Conservation (phyloP, 2,888 invertebrate genomes). For the Eubasilissa splendida region DNA sequence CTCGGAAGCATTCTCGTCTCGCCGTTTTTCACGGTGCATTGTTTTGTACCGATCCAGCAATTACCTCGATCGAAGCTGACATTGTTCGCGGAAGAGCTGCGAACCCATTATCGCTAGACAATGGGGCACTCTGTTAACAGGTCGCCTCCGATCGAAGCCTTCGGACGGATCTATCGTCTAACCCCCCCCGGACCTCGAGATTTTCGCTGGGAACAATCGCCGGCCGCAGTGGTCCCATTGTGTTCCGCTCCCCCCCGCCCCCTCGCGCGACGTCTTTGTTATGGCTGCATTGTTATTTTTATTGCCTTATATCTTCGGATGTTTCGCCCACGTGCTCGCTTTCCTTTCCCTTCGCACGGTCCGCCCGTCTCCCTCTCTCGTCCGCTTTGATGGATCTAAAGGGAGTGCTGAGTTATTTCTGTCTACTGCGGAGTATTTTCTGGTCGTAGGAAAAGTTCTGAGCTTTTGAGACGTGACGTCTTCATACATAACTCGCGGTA, state of each 20-base stretch:
- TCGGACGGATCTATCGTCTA: background rate
- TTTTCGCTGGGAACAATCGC: constrained; percentile 7
- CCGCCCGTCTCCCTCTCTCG: background rate
- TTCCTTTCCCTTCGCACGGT: constrained; percentile 10
- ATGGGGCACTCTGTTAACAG: background rate
- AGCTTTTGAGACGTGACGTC: constrained; percentile 9
- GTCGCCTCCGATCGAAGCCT: background rate
- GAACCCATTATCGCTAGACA: background rate
- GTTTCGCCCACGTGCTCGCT: constrained; percentile 40
- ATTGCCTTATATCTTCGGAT: constrained; percentile 41
- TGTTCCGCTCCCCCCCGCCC: background rate
- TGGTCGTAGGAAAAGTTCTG: constrained; percentile 19
- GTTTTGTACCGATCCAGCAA: background rate
- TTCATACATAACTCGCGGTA: constrained; percentile 27
- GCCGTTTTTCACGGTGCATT: too few species aligned
- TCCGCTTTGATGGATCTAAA: constrained; percentile 35
- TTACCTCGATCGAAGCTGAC: background rate
- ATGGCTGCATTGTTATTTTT: constrained; percentile 40
- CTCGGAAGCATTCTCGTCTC: too few species aligned
- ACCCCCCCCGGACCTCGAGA: background rate
- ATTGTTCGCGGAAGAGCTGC: background rate
- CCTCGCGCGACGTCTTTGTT: constrained; percentile 26
- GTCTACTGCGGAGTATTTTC: constrained; percentile 11
- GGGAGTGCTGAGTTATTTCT: constrained; percentile 41
- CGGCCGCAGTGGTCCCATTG: constrained; percentile 31